A percentile compares a stretch with the other conserved stretches of the same genome.
Evolutionary conservation across 2,888 invertebrate species (phyloP).

Genomic region (Aplocera efformata): DNA sequence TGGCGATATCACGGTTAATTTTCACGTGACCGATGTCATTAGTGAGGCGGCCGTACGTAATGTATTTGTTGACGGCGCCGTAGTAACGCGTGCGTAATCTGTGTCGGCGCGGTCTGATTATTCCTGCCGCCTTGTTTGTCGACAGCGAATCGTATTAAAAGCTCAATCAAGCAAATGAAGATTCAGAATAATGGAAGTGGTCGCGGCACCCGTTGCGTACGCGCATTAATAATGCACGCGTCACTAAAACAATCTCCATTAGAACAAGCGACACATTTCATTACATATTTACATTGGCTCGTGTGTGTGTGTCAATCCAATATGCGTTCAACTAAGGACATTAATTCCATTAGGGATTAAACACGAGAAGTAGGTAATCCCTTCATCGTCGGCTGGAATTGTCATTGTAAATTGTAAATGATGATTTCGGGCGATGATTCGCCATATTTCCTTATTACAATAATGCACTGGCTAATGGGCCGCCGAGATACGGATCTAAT

Average conservation of each 20-base stretch:
- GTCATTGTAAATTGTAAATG: constrained; percentile 56
- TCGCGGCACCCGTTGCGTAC: constrained; percentile 68
- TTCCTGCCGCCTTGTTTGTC: constrained; percentile 62
- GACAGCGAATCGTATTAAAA: constrained; percentile 78
- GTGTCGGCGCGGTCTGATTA: constrained; percentile 55
- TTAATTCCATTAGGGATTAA: constrained; percentile 51
- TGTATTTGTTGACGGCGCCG: constrained; percentile 64
- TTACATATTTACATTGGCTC: constrained; percentile 52
- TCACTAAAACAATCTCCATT: constrained; percentile 77
- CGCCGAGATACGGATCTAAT: constrained; percentile 41
- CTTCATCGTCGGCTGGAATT: constrained; percentile 31
- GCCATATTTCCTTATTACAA: constrained; percentile 63
- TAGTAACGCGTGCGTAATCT: constrained; percentile 17
- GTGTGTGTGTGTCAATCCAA: constrained; percentile 42
- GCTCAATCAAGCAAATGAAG: constrained; percentile 80
- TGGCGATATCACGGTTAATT: constrained; percentile 55
- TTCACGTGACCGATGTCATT: constrained; percentile 70
- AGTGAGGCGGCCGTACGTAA: constrained; percentile 38
- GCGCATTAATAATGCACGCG: constrained; percentile 78
- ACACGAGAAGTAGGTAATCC: constrained; percentile 35
- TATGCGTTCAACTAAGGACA: constrained; percentile 38
- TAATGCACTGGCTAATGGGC: constrained; percentile 43
- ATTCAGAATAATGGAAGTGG: constrained; percentile 76
- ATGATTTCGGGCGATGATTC: constrained; percentile 63
- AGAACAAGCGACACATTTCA: constrained; percentile 66